Conservation (phyloP, 2,113 vertebrate species). For the Emydocephalus ijimae region DNA sequence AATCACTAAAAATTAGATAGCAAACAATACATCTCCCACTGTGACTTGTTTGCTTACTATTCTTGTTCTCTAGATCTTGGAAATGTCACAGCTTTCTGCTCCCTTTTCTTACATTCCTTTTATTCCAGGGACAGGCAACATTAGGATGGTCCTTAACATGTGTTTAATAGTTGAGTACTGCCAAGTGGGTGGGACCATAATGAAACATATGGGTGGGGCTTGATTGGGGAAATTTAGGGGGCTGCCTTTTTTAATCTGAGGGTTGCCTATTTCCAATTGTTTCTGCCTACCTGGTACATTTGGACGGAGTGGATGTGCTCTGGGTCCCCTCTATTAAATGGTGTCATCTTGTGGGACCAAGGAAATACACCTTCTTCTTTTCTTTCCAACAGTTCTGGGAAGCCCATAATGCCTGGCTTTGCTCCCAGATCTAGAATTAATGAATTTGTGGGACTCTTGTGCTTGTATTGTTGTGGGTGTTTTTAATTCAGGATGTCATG, state of each 20-base stretch:
- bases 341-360: neutral
- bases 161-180: neutral
- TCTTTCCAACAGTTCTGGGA: neutral
- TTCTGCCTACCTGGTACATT: neutral
- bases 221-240: neutral
- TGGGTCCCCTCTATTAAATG: neutral
- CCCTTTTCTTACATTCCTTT: neutral
- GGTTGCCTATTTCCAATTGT: neutral
- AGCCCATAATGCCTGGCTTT: neutral
- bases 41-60: neutral
- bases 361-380: neutral
- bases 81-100: neutral
- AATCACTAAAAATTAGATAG: neutral
- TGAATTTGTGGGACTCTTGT: neutral
- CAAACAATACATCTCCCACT: neutral
- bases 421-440: neutral
- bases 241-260: neutral
- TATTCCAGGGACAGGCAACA: neutral
- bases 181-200: neutral
- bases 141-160: neutral
- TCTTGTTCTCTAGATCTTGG: neutral
- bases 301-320: neutral
- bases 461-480: neutral
- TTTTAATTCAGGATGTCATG: neutral
- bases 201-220: neutral